These are phyloP conservation scores for Cheilosia scutellata DNA, from an alignment of 2,888 invertebrate species.

Conservation along the genomic window DNA sequence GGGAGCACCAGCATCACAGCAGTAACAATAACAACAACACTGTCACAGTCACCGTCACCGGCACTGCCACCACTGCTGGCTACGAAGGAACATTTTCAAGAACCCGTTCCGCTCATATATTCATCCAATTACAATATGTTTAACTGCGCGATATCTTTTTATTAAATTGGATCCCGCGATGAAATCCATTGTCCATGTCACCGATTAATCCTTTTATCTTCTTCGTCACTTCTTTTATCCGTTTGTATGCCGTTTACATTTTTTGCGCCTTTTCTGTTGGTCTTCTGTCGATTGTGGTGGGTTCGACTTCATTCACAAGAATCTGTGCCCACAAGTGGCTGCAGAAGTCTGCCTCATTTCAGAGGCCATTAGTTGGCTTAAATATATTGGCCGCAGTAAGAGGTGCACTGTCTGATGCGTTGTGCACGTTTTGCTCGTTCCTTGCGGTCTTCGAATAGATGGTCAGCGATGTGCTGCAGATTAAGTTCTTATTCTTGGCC, in stretches of 20 bases:
- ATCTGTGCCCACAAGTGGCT: slow-evolving; percentile 7
- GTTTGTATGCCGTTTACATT: slow-evolving; percentile 47
- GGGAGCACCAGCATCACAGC: slow-evolving; percentile 13
- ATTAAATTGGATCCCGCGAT: slow-evolving; percentile 77
- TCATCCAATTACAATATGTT: slow-evolving; percentile 83
- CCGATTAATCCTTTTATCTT: slow-evolving; percentile 83
- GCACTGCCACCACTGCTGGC: too few relatives aligned
- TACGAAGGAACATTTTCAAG: slow-evolving; percentile 29
- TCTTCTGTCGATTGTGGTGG: slow-evolving; percentile 31
- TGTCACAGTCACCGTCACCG: neutral
- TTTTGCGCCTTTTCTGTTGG: slow-evolving; percentile 20
- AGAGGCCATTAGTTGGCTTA: slow-evolving; percentile 70
- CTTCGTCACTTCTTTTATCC: slow-evolving; percentile 81
- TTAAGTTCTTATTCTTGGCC: slow-evolving; percentile 67
- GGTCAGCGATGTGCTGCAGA: slow-evolving; percentile 60
- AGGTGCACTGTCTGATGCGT: slow-evolving; percentile 17
- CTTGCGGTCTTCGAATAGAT: slow-evolving; percentile 7
- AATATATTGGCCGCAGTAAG: slow-evolving; percentile 63
- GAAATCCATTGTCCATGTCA: slow-evolving; percentile 81
- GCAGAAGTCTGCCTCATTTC: slow-evolving; percentile 51
- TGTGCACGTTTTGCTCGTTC: slow-evolving; percentile 31
- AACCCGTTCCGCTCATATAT: slow-evolving; percentile 78
- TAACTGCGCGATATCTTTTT: slow-evolving; percentile 81
- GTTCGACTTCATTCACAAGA: slow-evolving; percentile 67
- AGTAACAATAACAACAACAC: neutral